Conservation (phyloP, 2,888 invertebrate species). For the Tachina grossa region DNA sequence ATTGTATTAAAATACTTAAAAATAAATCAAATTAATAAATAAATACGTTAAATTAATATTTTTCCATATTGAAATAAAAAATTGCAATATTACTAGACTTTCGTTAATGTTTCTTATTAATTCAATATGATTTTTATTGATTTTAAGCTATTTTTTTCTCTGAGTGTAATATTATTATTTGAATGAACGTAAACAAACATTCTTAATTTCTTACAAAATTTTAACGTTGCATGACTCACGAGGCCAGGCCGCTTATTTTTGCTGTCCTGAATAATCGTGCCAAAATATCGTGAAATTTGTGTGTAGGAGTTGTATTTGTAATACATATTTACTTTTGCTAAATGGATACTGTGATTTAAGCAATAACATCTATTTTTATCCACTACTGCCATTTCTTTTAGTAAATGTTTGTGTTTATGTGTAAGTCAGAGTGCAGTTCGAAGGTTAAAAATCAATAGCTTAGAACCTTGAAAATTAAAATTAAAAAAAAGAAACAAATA, state of each 20-base stretch:
- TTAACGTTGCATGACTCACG: slow-evolving; percentile 35
- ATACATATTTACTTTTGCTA: slow-evolving; percentile 31
- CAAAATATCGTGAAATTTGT: slow-evolving; percentile 39
- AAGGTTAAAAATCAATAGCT: slow-evolving; percentile 61
- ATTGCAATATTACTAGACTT: too few species aligned
- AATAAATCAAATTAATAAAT: too few species aligned
- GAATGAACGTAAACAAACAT: not conserved
- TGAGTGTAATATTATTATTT: too few species aligned
- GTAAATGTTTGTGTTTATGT: not conserved
- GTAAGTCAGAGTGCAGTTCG: slow-evolving; percentile 5
- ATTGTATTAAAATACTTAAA: too few species aligned
- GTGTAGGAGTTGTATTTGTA: slow-evolving; percentile 44
- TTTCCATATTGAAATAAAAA: too few species aligned
- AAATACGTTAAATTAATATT: too few species aligned
- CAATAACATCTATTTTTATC: slow-evolving; percentile 46
- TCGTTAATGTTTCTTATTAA: too few species aligned
- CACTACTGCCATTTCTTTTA: slow-evolving; percentile 4
- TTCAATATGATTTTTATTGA: too few species aligned
- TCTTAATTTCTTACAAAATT: not conserved
- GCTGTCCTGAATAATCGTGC: slow-evolving; percentile 38
- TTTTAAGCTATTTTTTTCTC: too few species aligned
- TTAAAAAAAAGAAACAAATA: not conserved
- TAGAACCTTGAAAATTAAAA: slow-evolving; percentile 52
- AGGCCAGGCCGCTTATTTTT: not conserved
- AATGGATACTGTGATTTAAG: slow-evolving; percentile 43